Conservation (phyloP, 2,113 vertebrate genomes). For the Trinectes maculatus region DNA sequence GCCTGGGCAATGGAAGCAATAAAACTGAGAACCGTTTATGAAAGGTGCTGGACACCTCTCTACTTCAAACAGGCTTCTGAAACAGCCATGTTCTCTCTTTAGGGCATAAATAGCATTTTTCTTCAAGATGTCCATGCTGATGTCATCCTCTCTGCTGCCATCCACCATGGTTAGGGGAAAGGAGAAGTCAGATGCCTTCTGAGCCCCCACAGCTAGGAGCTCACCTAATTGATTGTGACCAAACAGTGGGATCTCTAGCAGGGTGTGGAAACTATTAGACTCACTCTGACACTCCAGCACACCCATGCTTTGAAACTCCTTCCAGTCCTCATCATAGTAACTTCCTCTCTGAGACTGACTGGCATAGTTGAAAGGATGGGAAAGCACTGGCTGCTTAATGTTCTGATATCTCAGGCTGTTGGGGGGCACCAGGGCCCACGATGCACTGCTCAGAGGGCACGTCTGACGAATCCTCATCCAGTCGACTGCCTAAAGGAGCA, state of each 20-base stretch:
- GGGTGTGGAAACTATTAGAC: constrained; percentile 38
- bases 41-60: constrained; percentile 81
- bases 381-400: constrained; percentile 55
- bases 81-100: constrained; percentile 76
- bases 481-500: constrained; percentile 51
- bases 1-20: constrained; percentile 78
- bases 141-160: constrained; percentile 81
- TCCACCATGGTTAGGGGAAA: constrained; percentile 80
- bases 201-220: constrained; percentile 35
- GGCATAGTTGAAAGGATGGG: constrained; percentile 59
- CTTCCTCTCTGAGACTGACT: constrained; percentile 41
- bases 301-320: constrained; percentile 65
- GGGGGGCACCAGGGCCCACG: constrained; percentile 74
- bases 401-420: constrained; percentile 74
- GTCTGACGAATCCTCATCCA: constrained; percentile 46
- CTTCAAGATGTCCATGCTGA: constrained; percentile 54
- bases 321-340: constrained; percentile 66
- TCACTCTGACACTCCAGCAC: constrained; percentile 64
- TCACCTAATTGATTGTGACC: constrained; percentile 41
- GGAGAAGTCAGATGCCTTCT: constrained; percentile 54
- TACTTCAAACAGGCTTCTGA: constrained; percentile 84
- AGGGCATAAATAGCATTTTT: constrained; percentile 1
- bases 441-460: constrained; percentile 70
- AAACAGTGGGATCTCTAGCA: constrained; percentile 71
- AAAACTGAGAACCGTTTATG: constrained; percentile 72